Evolutionary conservation across 1,140 invertebrate genomes (phyloP).

Genomic region (Cryptotermes secundus): DNA sequence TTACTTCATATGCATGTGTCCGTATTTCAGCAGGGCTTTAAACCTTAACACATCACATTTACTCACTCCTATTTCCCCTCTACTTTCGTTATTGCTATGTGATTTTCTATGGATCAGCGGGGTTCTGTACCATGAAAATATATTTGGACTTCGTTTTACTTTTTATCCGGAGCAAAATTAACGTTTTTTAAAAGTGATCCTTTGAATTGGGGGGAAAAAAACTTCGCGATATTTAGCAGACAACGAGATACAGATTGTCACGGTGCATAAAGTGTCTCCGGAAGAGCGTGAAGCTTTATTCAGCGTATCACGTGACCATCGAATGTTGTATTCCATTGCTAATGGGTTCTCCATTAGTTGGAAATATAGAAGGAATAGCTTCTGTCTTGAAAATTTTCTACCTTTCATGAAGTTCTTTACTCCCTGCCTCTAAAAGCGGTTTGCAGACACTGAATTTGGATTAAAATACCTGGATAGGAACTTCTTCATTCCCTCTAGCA

Average conservation of each 20-base stretch:
- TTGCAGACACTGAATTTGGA: no score
- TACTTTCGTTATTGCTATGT: no score
- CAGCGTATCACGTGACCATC: background rate
- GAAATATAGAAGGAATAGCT: background rate
- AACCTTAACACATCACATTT: no score
- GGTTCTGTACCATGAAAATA: constrained; percentile 7
- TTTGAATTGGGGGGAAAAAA: background rate
- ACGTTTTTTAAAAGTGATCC: background rate
- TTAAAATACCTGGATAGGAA: no score
- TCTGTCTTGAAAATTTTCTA: background rate
- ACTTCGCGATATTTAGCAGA: no score
- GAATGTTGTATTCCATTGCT: background rate
- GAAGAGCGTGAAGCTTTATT: background rate
- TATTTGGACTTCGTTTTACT: constrained; percentile 9
- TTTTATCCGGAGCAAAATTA: background rate
- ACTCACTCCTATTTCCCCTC: no score
- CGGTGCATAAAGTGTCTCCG: background rate
- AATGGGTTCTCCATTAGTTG: background rate
- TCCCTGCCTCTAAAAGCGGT: background rate
- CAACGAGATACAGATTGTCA: background rate
- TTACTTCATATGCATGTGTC: no score
- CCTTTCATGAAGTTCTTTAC: background rate
- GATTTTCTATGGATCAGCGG: constrained; percentile 7
- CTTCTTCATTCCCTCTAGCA: no score
- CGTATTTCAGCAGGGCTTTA: no score